A percentile compares a stretch with the other conserved stretches of the same genome.
Conservation (phyloP, 2,113 vertebrate species). For the Pedetes capensis region DNA sequence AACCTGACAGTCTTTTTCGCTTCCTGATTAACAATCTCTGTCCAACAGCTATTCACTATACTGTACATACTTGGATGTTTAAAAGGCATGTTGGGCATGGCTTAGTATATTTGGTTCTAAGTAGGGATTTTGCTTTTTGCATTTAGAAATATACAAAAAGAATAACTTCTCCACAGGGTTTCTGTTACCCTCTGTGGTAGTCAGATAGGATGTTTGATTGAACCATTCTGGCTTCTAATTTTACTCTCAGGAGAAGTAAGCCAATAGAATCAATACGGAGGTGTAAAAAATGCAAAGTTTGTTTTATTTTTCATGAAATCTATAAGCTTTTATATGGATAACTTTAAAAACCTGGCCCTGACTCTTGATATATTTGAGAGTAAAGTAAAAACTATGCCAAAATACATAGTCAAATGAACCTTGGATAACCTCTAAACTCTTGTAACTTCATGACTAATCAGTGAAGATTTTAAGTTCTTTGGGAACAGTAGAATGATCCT, state of each 20-base stretch:
- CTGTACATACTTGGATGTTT: background rate
- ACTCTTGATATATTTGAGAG: background rate
- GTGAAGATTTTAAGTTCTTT: conserved; percentile 21
- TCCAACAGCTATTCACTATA: background rate
- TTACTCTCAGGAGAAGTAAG: background rate
- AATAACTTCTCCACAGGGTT: background rate
- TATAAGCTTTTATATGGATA: background rate
- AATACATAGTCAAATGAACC: background rate
- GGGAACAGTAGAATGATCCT: background rate
- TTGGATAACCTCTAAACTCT: background rate
- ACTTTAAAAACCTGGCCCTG: background rate
- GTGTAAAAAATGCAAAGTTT: background rate
- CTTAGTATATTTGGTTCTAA: background rate
- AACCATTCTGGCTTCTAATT: background rate
- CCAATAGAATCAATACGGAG: background rate
- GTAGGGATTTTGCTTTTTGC: background rate
- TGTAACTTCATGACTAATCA: background rate
- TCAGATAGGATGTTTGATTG: background rate
- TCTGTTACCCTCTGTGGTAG: background rate
- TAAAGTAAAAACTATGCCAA: background rate
- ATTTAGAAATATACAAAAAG: background rate
- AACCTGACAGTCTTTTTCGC: background rate
- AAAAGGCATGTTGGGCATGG: background rate
- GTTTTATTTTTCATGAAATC: background rate
- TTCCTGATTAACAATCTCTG: conserved; percentile 1